Conservation (phyloP, 2,888 invertebrate genomes). For the Sminthurides aquaticus region DNA sequence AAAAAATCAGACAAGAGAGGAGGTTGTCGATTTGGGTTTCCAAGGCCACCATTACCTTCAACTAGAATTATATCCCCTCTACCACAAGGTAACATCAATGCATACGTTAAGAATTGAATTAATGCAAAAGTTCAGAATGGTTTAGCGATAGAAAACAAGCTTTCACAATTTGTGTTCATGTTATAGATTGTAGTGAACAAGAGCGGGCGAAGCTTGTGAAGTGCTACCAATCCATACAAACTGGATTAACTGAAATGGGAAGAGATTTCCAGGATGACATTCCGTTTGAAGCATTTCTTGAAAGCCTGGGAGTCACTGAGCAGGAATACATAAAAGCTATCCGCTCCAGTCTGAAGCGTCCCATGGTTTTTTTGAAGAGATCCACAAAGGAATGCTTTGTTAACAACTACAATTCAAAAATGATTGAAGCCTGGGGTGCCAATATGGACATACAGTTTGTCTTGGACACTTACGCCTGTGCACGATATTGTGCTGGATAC, state of each 20-base stretch:
- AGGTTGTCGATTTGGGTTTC: constrained; percentile 11
- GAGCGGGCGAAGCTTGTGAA: neutral
- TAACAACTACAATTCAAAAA: constrained; percentile 42
- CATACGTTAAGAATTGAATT: too few relatives aligned
- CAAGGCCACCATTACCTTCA: constrained; percentile 1
- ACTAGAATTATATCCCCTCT: neutral
- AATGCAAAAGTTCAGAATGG: neutral
- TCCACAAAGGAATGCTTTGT: constrained; percentile 32
- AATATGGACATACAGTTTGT: constrained; percentile 47
- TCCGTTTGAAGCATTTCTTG: constrained; percentile 26
- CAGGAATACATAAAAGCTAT: constrained; percentile 27
- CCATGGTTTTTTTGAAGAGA: constrained; percentile 39
- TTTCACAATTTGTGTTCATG: too few relatives aligned
- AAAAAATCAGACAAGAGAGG: constrained; percentile 2
- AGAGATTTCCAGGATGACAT: constrained; percentile 1
- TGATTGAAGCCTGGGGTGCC: constrained; percentile 43
- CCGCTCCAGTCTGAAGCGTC: constrained; percentile 25
- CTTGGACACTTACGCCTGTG: constrained; percentile 45
- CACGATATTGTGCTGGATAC: constrained; percentile 44
- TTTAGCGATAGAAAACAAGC: neutral
- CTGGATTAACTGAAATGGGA: neutral
- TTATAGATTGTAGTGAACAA: too few relatives aligned
- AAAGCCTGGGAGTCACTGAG: constrained; percentile 21
- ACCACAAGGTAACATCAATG: neutral
- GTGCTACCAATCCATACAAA: neutral